phyloP scores from a whole-genome alignment of 2,888 invertebrate genomes.

The Callyntrura guangdongensis region DNA sequence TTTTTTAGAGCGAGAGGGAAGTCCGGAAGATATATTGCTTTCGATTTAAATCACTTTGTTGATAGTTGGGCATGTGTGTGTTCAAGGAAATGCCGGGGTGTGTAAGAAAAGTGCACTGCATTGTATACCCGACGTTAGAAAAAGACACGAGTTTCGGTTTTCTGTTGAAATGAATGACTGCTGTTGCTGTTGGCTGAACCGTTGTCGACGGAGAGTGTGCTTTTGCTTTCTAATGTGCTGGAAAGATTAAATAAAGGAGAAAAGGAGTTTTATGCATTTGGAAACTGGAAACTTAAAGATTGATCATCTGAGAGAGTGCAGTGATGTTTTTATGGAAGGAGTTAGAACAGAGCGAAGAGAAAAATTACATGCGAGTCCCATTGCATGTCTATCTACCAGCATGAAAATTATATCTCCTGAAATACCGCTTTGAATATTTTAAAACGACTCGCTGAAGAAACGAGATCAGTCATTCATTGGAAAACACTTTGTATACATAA shows the following conservation, averaged over 20 bases:
- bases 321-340: slow-evolving; percentile 7
- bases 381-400: slow-evolving; percentile 8
- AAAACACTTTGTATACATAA: neutral
- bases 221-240: slow-evolving; percentile 37
- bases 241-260: slow-evolving; percentile 43
- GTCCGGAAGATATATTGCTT: slow-evolving; percentile 68
- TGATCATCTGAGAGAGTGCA: neutral
- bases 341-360: neutral
- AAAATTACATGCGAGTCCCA: slow-evolving; percentile 44
- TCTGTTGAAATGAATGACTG: slow-evolving; percentile 8
- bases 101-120: neutral
- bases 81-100: neutral
- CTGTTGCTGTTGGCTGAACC: no score
- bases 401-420: neutral
- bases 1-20: slow-evolving; percentile 42
- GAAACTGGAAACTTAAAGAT: slow-evolving; percentile 7
- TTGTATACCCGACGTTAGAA: neutral
- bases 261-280: slow-evolving; percentile 28
- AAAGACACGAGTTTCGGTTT: slow-evolving; percentile 30
- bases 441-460: neutral
- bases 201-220: slow-evolving; percentile 16
- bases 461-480: slow-evolving; percentile 17
- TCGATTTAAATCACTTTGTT: slow-evolving; percentile 73
- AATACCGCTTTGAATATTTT: slow-evolving; percentile 37
- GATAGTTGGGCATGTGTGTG: slow-evolving; percentile 66